A percentile compares a stretch with the other conserved stretches of the same genome.
Conservation (phyloP, 2,888 invertebrate species). For the Catonia carolina region DNA sequence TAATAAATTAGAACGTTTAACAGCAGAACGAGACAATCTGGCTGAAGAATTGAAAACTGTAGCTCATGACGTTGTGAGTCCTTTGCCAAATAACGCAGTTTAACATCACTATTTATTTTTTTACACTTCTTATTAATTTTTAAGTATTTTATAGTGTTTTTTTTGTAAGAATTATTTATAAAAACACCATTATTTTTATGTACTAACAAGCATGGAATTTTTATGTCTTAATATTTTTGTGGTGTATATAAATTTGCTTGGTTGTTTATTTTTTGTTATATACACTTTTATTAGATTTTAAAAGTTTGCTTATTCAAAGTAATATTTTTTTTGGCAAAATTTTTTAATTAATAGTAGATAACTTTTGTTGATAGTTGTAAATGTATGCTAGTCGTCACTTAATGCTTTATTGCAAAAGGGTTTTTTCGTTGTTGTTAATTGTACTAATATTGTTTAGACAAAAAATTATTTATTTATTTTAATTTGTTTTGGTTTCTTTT, state of each 20-base stretch:
- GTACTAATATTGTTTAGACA: too few species aligned
- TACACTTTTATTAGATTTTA: too few species aligned
- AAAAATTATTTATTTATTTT: neutral
- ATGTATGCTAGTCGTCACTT: too few species aligned
- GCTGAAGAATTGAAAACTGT: conserved; percentile 49
- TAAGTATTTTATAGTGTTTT: neutral
- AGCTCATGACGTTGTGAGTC: conserved; percentile 26
- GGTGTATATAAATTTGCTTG: neutral
- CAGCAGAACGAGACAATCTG: conserved; percentile 46
- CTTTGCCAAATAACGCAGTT: neutral
- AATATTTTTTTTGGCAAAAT: too few species aligned
- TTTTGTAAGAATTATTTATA: neutral
- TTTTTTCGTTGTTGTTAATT: too few species aligned
- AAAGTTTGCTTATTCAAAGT: too few species aligned
- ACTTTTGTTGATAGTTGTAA: too few species aligned
- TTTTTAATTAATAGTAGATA: too few species aligned
- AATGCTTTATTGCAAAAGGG: too few species aligned
- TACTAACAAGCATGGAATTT: neutral
- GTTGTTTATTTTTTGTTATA: neutral
- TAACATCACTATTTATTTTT: neutral
- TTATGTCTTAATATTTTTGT: neutral
- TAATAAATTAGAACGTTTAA: conserved; percentile 47
- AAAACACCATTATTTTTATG: neutral
- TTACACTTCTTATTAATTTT: neutral
- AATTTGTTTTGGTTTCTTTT: neutral